These are phyloP conservation scores for Laterallus jamaicensis DNA, from an alignment of 2,113 vertebrate species.

Conservation along the genomic window DNA sequence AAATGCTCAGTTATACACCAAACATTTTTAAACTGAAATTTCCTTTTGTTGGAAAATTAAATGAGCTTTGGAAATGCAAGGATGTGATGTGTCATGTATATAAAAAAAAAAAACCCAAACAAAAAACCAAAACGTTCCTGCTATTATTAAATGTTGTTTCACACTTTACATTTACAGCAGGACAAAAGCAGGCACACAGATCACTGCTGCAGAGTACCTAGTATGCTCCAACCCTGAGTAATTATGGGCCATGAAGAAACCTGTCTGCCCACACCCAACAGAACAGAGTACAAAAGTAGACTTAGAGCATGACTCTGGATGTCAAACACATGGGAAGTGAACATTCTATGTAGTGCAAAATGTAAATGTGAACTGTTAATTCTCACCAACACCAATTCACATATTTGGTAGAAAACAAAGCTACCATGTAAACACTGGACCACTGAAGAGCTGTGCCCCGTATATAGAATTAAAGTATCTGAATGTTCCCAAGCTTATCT, in stretches of 20 bases:
- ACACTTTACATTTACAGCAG: background rate
- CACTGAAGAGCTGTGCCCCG: background rate
- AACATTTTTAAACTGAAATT: background rate
- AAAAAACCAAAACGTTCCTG: background rate
- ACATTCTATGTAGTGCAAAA: background rate
- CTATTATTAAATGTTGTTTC: background rate
- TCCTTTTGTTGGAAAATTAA: background rate
- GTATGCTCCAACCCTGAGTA: background rate
- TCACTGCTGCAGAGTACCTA: background rate
- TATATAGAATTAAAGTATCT: background rate
- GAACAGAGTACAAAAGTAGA: background rate
- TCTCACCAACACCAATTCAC: background rate
- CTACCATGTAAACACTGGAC: background rate
- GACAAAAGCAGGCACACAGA: background rate
- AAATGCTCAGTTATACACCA: background rate
- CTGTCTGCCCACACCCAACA: background rate
- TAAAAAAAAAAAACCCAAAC: background rate
- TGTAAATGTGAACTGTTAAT: background rate
- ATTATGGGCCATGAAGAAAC: background rate
- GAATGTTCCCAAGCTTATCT: background rate
- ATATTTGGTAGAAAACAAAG: background rate
- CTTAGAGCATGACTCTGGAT: background rate
- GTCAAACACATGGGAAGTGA: background rate
- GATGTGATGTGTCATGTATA: background rate
- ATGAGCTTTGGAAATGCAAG: background rate